Evolutionary conservation across 2,797 vertebrate genomes (phyloP).

Genomic region (Gallirallus australis): DNA sequence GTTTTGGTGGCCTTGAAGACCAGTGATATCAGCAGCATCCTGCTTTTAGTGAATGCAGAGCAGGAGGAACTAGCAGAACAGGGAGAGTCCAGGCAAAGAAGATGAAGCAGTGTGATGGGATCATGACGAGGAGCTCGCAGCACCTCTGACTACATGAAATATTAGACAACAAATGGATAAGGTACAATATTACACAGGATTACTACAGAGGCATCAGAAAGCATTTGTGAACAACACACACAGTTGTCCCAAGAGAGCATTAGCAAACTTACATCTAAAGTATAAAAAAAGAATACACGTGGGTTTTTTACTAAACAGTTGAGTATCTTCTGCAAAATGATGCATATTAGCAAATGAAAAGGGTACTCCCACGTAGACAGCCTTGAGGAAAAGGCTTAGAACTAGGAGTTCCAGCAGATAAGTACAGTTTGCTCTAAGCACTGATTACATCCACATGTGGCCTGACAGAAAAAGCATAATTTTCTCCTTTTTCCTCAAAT

Average conservation of each 20-base stretch:
- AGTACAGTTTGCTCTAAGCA: background rate
- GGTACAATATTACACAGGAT: background rate
- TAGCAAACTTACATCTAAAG: background rate
- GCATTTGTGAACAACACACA: background rate
- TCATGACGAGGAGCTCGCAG: background rate
- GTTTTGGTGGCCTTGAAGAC: background rate
- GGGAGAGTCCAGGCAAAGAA: background rate
- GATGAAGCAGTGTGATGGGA: background rate
- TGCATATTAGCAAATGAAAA: background rate
- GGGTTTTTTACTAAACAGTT: background rate
- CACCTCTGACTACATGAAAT: background rate
- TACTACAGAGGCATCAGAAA: background rate
- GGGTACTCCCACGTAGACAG: background rate
- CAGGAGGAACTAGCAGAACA: background rate
- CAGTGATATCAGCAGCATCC: background rate
- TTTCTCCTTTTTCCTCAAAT: background rate
- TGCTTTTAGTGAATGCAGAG: background rate
- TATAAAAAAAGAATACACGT: background rate
- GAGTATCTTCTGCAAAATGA: background rate
- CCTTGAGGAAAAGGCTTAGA: background rate
- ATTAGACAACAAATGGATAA: background rate
- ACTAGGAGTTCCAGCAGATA: background rate
- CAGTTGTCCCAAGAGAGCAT: background rate
- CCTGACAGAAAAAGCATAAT: background rate
- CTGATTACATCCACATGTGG: background rate